Base-by-base conservation (phyloP, 2,113 vertebrate genomes). In the Orthonyx spaldingii region DNA sequence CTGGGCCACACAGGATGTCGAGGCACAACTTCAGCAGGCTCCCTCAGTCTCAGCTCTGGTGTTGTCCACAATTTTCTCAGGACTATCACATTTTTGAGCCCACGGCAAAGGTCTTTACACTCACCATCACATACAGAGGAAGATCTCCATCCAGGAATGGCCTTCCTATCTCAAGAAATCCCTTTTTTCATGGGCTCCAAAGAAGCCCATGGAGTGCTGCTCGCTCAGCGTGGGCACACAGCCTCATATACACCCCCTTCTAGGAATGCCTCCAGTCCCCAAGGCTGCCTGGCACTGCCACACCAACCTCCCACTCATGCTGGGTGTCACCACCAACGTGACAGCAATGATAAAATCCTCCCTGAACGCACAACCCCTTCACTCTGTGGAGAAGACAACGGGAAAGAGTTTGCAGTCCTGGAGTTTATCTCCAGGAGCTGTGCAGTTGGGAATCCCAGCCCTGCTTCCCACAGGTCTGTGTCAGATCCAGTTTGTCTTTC, bases 391-490 rank as follows among this genome's bases (percentile, higher is more conserved):
- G 53, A 52, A 64, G 66, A 64, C 2, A 13, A 47, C 0, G 2
- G 3, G 27, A 70, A 65, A 63, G 52, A 49, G 44, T 52, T 46
- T 75, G 60, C 21, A 69, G 23, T 35, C 42, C 44, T 41, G 35
- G 13, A 1, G 1, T 37, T 61, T 21, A 82, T n/a, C n/a, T 83
- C 41, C 57, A 72, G 80, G 18, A 79, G 32, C 68, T 6, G 5
- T 9, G 32, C 5, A 2, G 47, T 26, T 84, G n/a, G 55, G 42
- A 78, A 55, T 66, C 47, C 33, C 47, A 75, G 21, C 16, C 19
- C 7, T 4, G 14, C 23, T 81, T 50, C 42, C 35, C 53, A 22
- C 0, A 15, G 53, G 72, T 35, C 41, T 0, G 0, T 63, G 22
- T 41, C 35, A 46, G 63, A 79, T 37, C 17, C 4, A 3, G 22